These are phyloP conservation scores for Pantelozetes paolii DNA, from an alignment of 2,888 invertebrate species.

Conservation along the genomic window DNA sequence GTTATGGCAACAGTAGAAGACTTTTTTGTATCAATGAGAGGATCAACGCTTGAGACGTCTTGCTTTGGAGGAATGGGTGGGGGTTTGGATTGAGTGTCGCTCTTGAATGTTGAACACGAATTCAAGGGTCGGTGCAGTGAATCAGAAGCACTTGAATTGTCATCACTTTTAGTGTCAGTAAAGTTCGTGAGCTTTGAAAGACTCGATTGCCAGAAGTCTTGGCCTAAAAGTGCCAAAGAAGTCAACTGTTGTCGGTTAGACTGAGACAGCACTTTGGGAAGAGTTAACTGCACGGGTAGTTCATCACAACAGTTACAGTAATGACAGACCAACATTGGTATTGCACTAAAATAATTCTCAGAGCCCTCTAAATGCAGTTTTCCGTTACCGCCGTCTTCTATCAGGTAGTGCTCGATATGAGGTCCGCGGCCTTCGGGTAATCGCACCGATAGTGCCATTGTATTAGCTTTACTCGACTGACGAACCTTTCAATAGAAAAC, in stretches of 20 bases:
- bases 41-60: neutral
- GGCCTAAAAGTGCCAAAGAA: conserved; percentile 79
- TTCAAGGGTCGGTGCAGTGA: neutral
- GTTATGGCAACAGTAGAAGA: conserved; percentile 35
- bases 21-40: conserved; percentile 37
- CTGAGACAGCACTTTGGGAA: conserved; percentile 78
- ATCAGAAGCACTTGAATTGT: conserved; percentile 11
- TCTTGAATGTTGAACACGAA: conserved; percentile 19
- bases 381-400: conserved; percentile 66
- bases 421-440: conserved; percentile 79
- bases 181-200: conserved; percentile 47
- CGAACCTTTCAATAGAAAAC: conserved; percentile 60
- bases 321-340: conserved; percentile 86
- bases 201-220: conserved; percentile 51
- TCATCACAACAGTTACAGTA: conserved; percentile 92
- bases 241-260: conserved; percentile 84
- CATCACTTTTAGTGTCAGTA: conserved; percentile 24
- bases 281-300: conserved; percentile 78
- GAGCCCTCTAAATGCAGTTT: conserved; percentile 86
- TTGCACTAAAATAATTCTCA: conserved; percentile 84
- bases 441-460: conserved; percentile 91
- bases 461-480: conserved; percentile 85
- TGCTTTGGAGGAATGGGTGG: conserved; percentile 44
- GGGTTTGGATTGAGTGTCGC: neutral
- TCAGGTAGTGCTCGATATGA: conserved; percentile 92